Conservation (phyloP, 2,797 vertebrate species). For the Emys orbicularis region DNA sequence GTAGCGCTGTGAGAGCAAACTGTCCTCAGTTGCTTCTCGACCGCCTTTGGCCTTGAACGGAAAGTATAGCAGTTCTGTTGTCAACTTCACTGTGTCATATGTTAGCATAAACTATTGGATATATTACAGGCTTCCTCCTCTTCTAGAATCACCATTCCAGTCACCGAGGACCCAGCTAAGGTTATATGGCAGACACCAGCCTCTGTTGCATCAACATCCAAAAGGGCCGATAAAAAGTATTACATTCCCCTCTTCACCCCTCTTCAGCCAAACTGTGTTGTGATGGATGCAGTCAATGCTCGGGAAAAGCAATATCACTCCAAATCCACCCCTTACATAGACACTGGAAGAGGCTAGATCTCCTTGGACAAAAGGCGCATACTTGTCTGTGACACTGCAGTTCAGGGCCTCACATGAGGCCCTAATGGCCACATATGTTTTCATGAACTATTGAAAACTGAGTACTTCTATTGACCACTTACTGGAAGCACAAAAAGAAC, state of each 20-base stretch:
- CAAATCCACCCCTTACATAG: neutral
- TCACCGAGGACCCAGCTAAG: neutral
- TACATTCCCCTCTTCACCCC: neutral
- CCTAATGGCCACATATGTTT: neutral
- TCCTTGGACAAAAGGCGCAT: neutral
- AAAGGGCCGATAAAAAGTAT: neutral
- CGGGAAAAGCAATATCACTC: neutral
- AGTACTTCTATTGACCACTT: too few species aligned
- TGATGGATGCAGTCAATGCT: neutral
- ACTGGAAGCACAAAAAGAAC: too few species aligned
- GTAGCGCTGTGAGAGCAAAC: neutral
- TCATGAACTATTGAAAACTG: too few species aligned
- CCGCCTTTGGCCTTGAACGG: neutral
- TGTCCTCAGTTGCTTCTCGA: neutral
- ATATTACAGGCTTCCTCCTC: neutral
- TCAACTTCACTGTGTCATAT: neutral
- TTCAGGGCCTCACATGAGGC: neutral
- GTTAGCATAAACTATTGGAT: neutral
- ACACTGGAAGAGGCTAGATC: neutral
- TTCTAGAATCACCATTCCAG: neutral
- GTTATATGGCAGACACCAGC: neutral
- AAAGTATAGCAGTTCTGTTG: neutral
- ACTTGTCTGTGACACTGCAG: neutral
- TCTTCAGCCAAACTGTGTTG: neutral
- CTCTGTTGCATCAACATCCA: neutral